phyloP scores from a whole-genome alignment of 2,113 vertebrate genomes.

The Crypturellus undulatus region DNA sequence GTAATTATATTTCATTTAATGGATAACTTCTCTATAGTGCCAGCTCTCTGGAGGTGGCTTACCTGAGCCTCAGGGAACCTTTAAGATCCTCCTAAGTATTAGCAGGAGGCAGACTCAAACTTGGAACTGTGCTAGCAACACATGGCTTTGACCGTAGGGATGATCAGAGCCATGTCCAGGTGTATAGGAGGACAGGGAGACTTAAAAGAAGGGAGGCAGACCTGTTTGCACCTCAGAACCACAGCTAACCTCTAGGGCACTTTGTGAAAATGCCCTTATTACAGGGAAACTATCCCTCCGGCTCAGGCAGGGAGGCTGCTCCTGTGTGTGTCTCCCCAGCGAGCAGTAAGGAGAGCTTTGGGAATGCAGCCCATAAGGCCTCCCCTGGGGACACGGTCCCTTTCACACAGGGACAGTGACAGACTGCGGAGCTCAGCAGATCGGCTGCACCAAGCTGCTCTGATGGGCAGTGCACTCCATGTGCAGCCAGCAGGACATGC shows the following conservation, averaged over 20 bases:
- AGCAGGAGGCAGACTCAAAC: neutral
- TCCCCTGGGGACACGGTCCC: neutral
- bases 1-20: neutral
- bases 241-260: neutral
- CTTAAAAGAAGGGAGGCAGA: neutral
- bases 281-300: neutral
- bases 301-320: neutral
- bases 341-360: neutral
- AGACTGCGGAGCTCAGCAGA: neutral
- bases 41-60: neutral
- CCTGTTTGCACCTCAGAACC: neutral
- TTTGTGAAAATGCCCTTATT: neutral
- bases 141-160: neutral
- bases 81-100: neutral
- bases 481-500: neutral
- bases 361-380: neutral
- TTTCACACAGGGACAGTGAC: neutral
- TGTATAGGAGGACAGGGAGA: neutral
- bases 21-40: neutral
- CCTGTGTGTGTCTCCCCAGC: accelerated
- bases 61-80: neutral
- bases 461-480: neutral
- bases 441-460: neutral
- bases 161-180: neutral
- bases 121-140: neutral